Conservation (phyloP, 2,888 invertebrate species). For the Arctia plantaginis region DNA sequence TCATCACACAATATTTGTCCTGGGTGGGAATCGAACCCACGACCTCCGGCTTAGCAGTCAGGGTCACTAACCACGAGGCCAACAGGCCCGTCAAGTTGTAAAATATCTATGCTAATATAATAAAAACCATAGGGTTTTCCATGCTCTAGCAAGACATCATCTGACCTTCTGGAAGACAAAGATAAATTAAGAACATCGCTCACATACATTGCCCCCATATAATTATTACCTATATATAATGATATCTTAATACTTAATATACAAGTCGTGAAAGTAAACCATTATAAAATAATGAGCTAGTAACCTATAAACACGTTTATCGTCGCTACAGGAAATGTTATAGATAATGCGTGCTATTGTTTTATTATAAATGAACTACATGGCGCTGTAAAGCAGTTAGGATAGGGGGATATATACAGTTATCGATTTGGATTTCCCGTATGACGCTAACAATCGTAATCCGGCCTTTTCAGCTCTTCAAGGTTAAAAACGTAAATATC, state of each 20-base stretch:
- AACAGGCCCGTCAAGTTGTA: no score
- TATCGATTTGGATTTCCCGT: background rate
- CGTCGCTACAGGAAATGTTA: conserved; percentile 11
- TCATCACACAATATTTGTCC: no score
- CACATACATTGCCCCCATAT: background rate
- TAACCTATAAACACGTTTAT: conserved; percentile 9
- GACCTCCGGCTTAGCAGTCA: no score
- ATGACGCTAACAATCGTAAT: background rate
- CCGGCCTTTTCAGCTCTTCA: background rate
- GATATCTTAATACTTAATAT: background rate
- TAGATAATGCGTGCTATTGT: conserved; percentile 4
- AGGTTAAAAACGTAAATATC: background rate
- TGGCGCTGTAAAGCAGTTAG: background rate
- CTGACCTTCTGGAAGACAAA: no score
- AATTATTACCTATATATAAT: background rate
- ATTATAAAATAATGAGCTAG: conserved; percentile 1
- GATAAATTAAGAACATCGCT: background rate
- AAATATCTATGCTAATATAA: no score
- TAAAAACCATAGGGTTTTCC: no score
- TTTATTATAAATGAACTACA: conserved; percentile 15
- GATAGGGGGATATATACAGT: background rate
- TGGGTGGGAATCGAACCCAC: no score
- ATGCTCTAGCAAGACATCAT: no score
- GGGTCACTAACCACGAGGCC: no score
- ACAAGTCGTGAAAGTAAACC: background rate